Conservation (phyloP, 2,113 vertebrate genomes). For the Sapajus apella region DNA sequence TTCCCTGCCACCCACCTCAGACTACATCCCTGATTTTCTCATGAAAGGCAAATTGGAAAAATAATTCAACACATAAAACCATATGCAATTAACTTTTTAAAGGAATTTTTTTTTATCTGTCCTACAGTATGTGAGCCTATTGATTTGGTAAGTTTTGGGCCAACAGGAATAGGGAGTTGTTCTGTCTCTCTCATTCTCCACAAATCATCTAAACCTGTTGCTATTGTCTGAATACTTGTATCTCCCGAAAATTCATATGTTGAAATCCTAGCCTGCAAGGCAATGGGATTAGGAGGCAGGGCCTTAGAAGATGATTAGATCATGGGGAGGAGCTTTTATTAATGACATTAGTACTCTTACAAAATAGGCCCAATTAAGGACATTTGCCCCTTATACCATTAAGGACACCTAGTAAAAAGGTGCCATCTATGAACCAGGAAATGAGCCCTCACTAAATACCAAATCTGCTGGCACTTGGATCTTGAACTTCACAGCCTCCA, state of each 20-base stretch:
- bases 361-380: not conserved
- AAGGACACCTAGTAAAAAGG: not conserved
- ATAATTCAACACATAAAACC: not conserved
- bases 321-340: not conserved
- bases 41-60: constrained; percentile 2
- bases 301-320: not conserved
- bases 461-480: not conserved
- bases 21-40: not conserved
- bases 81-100: constrained; percentile 8
- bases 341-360: not conserved
- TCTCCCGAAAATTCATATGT: too few relatives aligned
- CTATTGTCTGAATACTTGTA: not conserved
- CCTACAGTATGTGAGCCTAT: not conserved
- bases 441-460: not conserved
- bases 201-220: not conserved
- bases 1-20: not conserved
- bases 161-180: not conserved
- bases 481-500: not conserved
- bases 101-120: not conserved
- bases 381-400: not conserved
- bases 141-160: not conserved
- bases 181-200: not conserved
- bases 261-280: not conserved
- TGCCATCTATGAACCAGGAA: not conserved
- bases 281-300: not conserved